Evolutionary conservation across 2,797 vertebrate species (phyloP).

Genomic region (Aplochiton taeniatus): DNA sequence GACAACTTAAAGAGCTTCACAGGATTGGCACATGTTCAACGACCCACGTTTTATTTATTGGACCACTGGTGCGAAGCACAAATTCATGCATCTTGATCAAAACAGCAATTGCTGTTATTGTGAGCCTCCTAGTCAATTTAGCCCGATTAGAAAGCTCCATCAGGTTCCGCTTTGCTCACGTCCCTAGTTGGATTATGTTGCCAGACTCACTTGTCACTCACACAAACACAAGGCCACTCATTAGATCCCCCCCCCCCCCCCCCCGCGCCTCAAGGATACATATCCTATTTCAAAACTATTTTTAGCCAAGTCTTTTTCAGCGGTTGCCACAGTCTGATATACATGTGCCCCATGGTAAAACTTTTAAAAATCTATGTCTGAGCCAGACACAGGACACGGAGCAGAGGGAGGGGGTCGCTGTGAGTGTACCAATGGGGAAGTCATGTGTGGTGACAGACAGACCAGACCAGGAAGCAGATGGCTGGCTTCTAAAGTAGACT

Average conservation of each 20-base stretch:
- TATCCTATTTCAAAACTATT: slow-evolving; percentile 6
- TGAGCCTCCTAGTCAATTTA: slow-evolving; percentile 52
- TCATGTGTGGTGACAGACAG: slow-evolving; percentile 29
- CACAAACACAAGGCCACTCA: neutral
- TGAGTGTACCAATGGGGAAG: slow-evolving; percentile 6
- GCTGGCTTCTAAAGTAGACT: neutral
- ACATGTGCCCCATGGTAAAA: slow-evolving; percentile 9
- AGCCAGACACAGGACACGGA: slow-evolving; percentile 18
- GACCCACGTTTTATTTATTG: slow-evolving; percentile 37
- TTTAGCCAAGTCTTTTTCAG: neutral
- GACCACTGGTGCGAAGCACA: slow-evolving; percentile 34
- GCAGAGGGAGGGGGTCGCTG: slow-evolving; percentile 1
- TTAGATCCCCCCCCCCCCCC: neutral
- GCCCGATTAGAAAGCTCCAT: slow-evolving; percentile 43
- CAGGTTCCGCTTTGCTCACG: slow-evolving; percentile 14
- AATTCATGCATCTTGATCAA: slow-evolving; percentile 51
- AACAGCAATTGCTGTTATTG: slow-evolving; percentile 45
- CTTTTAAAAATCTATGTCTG: slow-evolving; percentile 32
- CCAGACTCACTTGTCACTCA: slow-evolving; percentile 16
- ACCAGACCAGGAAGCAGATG: slow-evolving; percentile 14
- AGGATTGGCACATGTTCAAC: slow-evolving; percentile 13
- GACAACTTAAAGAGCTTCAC: too few species aligned
- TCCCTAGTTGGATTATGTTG: slow-evolving; percentile 40
- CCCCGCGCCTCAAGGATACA: neutral
- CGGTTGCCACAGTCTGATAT: slow-evolving; percentile 1